Evolutionary conservation across 2,888 invertebrate genomes (phyloP).

Genomic region (Glaucopsyche alexis): DNA sequence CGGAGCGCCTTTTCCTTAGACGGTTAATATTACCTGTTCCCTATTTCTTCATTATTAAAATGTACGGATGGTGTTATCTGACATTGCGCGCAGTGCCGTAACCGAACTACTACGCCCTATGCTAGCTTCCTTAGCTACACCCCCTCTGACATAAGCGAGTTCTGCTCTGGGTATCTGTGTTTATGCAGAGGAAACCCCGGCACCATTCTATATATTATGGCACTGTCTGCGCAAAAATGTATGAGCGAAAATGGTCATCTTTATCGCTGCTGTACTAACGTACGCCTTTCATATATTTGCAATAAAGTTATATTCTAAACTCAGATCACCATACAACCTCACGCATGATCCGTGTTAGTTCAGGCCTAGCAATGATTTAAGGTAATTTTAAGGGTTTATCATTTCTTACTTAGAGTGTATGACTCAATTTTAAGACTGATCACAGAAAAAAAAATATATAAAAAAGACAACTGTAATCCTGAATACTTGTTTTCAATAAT

Average conservation of each 20-base stretch:
- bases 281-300: conserved; percentile 51
- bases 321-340: conserved; percentile 46
- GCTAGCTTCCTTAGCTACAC: conserved; percentile 4
- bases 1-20: conserved; percentile 75
- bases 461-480: conserved; percentile 47
- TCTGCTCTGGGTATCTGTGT: neutral
- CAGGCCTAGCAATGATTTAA: conserved; percentile 72
- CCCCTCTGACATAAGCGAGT: conserved; percentile 1
- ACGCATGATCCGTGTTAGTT: conserved; percentile 58
- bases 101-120: neutral
- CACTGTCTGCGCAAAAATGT: neutral
- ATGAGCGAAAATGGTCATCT: conserved; percentile 43
- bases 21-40: conserved; percentile 53
- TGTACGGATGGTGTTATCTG: conserved; percentile 43
- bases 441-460: conserved; percentile 63
- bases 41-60: conserved; percentile 47
- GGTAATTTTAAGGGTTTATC: conserved; percentile 68
- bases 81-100: neutral
- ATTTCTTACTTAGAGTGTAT: conserved; percentile 77
- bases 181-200: neutral
- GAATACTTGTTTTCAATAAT: conserved; percentile 58
- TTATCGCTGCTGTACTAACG: conserved; percentile 54
- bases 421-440: conserved; percentile 82
- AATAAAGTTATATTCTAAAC: conserved; percentile 50
- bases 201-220: neutral